phyloP scores from a whole-genome alignment of 2,797 vertebrate species.

The Xenopus petersii region DNA sequence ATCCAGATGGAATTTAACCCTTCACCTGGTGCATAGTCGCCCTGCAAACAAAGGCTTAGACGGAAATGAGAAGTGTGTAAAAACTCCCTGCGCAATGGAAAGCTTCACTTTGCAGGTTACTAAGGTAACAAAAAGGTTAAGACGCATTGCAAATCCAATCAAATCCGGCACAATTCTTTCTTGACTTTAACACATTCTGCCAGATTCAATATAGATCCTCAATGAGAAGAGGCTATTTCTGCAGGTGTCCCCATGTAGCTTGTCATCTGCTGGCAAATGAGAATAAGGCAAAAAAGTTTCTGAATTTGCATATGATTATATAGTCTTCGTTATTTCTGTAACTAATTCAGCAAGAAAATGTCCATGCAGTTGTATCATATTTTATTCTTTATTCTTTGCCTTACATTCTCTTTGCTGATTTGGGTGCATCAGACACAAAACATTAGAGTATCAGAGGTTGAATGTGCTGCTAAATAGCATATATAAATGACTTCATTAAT shows the following conservation, averaged over 20 bases:
- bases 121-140: slow-evolving; percentile 14
- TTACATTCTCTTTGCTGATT: not conserved
- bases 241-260: slow-evolving; percentile 21
- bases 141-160: slow-evolving; percentile 25
- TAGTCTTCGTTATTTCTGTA: not conserved
- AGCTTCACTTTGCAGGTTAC: not conserved
- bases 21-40: not conserved
- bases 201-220: slow-evolving; percentile 35
- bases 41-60: not conserved
- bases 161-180: slow-evolving; percentile 26
- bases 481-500: no score
- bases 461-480: no score
- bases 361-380: no score
- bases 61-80: not conserved
- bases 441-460: no score
- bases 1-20: not conserved
- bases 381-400: not conserved
- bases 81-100: not conserved
- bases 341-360: no score
- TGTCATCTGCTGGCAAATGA: slow-evolving; percentile 23
- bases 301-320: not conserved
- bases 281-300: not conserved
- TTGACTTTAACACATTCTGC: slow-evolving; percentile 32
- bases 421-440: not conserved
- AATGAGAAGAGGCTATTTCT: slow-evolving; percentile 35